These are phyloP conservation scores for Datnioides undecimradiatus DNA, from an alignment of 2,113 vertebrate species.

Conservation along the genomic window DNA sequence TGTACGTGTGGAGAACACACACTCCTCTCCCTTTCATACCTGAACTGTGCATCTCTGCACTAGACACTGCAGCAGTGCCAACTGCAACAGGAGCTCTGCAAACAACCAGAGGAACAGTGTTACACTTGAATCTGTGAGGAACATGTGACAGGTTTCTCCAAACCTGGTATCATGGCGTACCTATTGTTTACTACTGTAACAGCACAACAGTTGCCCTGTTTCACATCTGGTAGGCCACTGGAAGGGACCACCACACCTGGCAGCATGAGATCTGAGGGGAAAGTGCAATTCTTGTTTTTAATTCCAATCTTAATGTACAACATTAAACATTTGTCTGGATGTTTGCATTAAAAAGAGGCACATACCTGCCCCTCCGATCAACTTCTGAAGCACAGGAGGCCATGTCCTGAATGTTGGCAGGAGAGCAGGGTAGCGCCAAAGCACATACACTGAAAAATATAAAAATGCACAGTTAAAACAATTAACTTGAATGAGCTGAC, in stretches of 20 bases:
- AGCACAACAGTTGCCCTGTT: constrained; percentile 87
- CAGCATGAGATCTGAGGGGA: constrained; percentile 93
- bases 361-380: constrained; percentile 94
- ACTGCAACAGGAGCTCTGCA: constrained; percentile 92
- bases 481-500: not conserved
- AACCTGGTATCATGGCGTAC: constrained; percentile 74
- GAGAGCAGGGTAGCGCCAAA: constrained; percentile 90
- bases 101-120: constrained; percentile 15
- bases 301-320: not conserved
- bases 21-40: constrained; percentile 96
- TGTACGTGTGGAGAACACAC: constrained; percentile 90
- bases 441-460: constrained; percentile 87
- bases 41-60: constrained; percentile 87
- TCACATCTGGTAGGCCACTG: constrained; percentile 89
- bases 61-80: constrained; percentile 89
- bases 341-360: not conserved
- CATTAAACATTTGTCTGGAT: not conserved
- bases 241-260: constrained; percentile 91
- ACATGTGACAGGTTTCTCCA: not conserved
- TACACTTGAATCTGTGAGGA: not conserved
- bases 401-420: constrained; percentile 91
- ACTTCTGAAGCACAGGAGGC: constrained; percentile 92
- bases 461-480: not conserved
- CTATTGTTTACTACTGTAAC: constrained; percentile 90
- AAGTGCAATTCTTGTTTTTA: constrained; percentile 20